Evolutionary conservation across 2,113 vertebrate genomes (phyloP).

Genomic region (Heterochromis multidens): DNA sequence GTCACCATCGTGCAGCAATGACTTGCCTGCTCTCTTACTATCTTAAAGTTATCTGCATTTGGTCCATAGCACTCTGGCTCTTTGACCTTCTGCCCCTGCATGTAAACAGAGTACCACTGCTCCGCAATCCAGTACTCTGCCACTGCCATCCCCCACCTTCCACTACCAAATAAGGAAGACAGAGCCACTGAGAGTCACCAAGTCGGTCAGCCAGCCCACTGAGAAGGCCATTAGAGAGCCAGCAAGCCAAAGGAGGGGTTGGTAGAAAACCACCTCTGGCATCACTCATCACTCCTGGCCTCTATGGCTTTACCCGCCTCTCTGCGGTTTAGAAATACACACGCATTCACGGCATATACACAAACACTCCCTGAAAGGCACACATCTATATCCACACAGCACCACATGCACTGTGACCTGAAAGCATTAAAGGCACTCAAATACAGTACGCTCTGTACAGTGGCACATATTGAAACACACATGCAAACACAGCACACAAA

Average conservation of each 20-base stretch:
- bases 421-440: conserved; percentile 38
- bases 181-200: conserved; percentile 45
- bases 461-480: conserved; percentile 7
- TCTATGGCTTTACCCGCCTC: conserved; percentile 1
- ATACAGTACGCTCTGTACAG: conserved; percentile 2
- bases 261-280: conserved; percentile 71
- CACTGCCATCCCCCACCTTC: conserved; percentile 21
- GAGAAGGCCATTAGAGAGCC: conserved; percentile 64
- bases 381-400: background rate
- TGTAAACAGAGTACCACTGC: conserved; percentile 68
- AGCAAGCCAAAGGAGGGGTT: conserved; percentile 46
- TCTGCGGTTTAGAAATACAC: conserved; percentile 11
- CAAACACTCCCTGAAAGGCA: conserved; percentile 25
- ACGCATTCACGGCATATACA: background rate
- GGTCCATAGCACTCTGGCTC: conserved; percentile 58
- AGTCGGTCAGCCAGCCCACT: conserved; percentile 55
- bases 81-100: conserved; percentile 56
- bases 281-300: conserved; percentile 56
- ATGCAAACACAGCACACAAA: background rate
- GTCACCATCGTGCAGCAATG: conserved; percentile 6
- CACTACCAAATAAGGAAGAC: conserved; percentile 73
- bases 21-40: conserved; percentile 39
- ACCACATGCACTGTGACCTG: conserved; percentile 5
- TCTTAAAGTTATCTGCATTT: conserved; percentile 68
- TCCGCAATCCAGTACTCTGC: background rate